Evolutionary conservation across 2,113 vertebrate genomes (phyloP).

Genomic region (Phodopus roborovskii): DNA sequence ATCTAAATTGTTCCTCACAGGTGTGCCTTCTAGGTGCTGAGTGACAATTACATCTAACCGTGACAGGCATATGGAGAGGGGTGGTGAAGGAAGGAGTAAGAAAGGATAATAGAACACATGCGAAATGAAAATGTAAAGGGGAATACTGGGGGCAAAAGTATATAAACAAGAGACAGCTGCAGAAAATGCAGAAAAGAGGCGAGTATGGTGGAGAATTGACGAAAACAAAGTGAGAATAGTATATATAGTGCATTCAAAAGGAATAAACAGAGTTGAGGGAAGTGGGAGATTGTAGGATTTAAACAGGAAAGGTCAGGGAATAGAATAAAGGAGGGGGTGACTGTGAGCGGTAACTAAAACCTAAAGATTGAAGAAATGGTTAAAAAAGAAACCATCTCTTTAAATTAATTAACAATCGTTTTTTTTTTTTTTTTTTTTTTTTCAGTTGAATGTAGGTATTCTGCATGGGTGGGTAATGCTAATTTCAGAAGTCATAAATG

Average conservation of each 20-base stretch:
- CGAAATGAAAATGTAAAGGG: not conserved
- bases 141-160: not conserved
- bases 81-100: not conserved
- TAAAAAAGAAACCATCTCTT: not conserved
- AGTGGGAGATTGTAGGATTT: no score
- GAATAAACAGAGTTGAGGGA: not conserved
- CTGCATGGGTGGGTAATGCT: not conserved
- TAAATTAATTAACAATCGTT: not conserved
- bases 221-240: not conserved
- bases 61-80: not conserved
- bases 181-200: not conserved
- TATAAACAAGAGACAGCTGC: not conserved
- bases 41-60: not conserved
- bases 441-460: not conserved
- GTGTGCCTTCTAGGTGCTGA: not conserved
- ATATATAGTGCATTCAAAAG: not conserved
- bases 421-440: no score
- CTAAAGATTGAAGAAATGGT: not conserved
- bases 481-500: not conserved
- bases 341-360: not conserved
- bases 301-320: not conserved
- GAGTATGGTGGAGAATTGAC: not conserved
- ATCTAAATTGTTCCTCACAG: not conserved
- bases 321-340: not conserved
- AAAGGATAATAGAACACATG: not conserved